Base-by-base conservation (phyloP, 2,888 invertebrate genomes). In the Rhingia campestris region DNA sequence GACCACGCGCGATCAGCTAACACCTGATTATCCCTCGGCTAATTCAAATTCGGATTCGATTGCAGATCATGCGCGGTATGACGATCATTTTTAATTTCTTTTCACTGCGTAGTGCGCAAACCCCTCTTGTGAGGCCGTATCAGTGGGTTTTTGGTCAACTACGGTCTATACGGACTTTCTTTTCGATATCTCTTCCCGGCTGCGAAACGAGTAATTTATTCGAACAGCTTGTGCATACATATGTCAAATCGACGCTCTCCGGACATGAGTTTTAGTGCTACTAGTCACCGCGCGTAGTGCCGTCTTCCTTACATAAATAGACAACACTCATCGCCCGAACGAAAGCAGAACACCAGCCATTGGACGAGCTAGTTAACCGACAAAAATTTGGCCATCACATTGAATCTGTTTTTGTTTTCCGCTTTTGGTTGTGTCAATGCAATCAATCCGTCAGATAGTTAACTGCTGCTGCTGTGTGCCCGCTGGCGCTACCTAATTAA, bases 211-310 rank as follows among this genome's bases (percentile, higher is more conserved):
- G 72, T 66, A 72, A 70, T 67, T 67, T 69, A 67, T 69, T 76
- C 72, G 49, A 67, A 80, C 79, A 37, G 35, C 73, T 80, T 67
- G 66, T 54, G 79, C 79, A 73, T 79, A 66, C 76, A 63, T 79
- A 51, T 77, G 72, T 56, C 61, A 77, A 66, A 49, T 53, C 58
- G 53, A 43, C 4, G 51, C 63, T 63, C 63, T 10, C 69, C 37
- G 67, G 81, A 64, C 51, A 70, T 51, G 51, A 58, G 41, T 73
- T 59, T 58, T 61, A 2, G 22, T 22, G 74, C 63, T 45, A 61
- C 59, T 54, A 39, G 53, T 63, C 53, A 39, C 35, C 22, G 14
- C 49, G 49, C 22, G 22, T 22, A 22, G 22, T 22, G 22, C 2
- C 22, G 41, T 70, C 70, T 76, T 33, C 45, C 49, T 22, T 37